These are phyloP conservation scores for Taenioides sp. DNA, from an alignment of 2,797 vertebrate genomes.

Conservation along the genomic window DNA sequence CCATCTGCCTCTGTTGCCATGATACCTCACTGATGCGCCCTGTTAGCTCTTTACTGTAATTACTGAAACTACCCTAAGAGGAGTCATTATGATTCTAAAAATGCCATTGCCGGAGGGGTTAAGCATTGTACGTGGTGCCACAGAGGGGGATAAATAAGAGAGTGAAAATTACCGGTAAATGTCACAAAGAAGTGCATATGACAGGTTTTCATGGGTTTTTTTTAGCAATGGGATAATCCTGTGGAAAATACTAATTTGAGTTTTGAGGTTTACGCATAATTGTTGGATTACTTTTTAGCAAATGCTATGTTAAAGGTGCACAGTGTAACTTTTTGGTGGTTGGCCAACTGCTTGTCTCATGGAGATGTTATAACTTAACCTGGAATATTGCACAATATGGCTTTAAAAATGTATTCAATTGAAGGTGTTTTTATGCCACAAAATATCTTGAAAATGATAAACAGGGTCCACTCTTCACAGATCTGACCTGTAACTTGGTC, in stretches of 20 bases:
- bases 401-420: background rate
- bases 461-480: too few relatives aligned
- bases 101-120: constrained; percentile 25
- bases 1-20: constrained; percentile 69
- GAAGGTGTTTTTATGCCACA: too few relatives aligned
- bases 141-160: background rate
- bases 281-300: background rate
- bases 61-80: constrained; percentile 32
- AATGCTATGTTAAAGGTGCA: background rate
- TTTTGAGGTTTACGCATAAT: background rate
- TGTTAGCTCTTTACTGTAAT: constrained; percentile 39
- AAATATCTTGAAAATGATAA: too few relatives aligned
- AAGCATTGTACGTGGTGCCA: constrained; percentile 18
- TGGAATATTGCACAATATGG: background rate
- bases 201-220: background rate
- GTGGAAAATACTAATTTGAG: background rate
- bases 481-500: too few relatives aligned
- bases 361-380: background rate
- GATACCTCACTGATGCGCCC: constrained; percentile 61
- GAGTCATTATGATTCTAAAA: constrained; percentile 39
- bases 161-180: background rate
- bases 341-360: background rate
- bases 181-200: background rate
- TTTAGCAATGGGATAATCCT: background rate
- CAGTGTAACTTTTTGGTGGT: background rate